Evolutionary conservation across 2,797 vertebrate species (phyloP).

Genomic region (Peromyscus nudipes): DNA sequence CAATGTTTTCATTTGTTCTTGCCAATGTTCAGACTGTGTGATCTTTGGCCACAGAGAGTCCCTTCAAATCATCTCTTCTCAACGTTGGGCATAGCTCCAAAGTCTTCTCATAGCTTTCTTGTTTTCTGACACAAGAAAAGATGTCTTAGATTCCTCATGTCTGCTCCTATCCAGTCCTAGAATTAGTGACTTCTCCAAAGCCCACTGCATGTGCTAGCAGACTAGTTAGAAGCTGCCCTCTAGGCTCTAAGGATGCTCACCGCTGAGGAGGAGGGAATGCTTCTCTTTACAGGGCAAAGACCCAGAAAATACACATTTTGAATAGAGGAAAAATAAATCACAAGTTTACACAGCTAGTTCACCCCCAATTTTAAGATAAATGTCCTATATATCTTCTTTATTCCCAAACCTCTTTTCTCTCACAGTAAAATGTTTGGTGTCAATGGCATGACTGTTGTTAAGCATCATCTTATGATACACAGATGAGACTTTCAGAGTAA

Average conservation of each 20-base stretch:
- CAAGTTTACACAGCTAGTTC: background rate
- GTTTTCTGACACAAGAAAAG: background rate
- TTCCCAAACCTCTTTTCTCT: background rate
- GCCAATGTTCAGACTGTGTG: background rate
- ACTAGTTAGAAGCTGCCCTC: background rate
- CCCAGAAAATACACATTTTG: background rate
- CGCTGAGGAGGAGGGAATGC: background rate
- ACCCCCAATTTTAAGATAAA: conserved; percentile 13
- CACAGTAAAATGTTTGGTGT: conserved; percentile 4
- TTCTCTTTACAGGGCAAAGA: background rate
- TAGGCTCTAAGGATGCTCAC: background rate
- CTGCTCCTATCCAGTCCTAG: background rate
- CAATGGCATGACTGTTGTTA: background rate
- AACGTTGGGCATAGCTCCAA: background rate
- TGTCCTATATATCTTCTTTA: background rate
- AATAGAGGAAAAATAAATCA: conserved; percentile 8
- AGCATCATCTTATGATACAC: background rate
- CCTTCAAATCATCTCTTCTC: background rate
- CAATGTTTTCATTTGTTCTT: background rate
- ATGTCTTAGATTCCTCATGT: background rate
- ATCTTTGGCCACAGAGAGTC: background rate
- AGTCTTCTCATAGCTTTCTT: background rate
- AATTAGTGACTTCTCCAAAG: background rate
- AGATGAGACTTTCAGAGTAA: conserved; percentile 28
- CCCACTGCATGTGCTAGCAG: background rate